Percentiles rank a stretch among this genome's conserved stretches.
Evolutionary conservation across 2,888 invertebrate species (phyloP).

Genomic region (Leptarthrus brevirostris): DNA sequence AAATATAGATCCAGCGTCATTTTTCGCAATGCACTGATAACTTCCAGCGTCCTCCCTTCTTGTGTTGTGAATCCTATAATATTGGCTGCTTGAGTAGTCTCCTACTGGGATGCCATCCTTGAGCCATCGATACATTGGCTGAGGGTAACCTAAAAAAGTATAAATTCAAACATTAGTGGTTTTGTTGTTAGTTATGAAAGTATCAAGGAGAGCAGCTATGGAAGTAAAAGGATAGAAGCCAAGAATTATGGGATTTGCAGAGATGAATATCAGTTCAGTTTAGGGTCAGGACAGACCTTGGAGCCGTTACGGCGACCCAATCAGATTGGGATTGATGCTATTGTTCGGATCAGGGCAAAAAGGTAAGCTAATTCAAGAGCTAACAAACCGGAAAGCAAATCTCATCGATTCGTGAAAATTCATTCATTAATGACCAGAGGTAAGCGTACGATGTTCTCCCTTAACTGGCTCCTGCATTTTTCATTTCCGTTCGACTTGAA

Average conservation of each 20-base stretch:
- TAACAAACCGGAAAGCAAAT: conserved; percentile 5
- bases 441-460: too few relatives aligned
- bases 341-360: neutral
- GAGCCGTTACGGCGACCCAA: too few relatives aligned
- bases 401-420: neutral
- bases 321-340: too few relatives aligned
- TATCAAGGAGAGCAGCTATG: neutral
- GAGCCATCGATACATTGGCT: conserved; percentile 91
- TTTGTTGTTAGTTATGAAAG: neutral
- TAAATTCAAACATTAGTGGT: neutral
- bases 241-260: neutral
- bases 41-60: conserved; percentile 86
- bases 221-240: neutral
- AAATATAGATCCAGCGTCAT: conserved; percentile 91
- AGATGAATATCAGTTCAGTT: neutral
- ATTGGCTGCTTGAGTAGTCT: conserved; percentile 84
- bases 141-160: conserved; percentile 79
- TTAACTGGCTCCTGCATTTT: neutral
- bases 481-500: conserved; percentile 11
- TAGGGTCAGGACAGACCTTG: neutral
- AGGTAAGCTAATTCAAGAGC: neutral
- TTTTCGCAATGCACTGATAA: conserved; percentile 92
- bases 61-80: conserved; percentile 85
- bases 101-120: conserved; percentile 84
- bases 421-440: neutral